These are phyloP conservation scores for Clavelina lepadiformis DNA, from an alignment of 23 tunicate species.

Conservation along the genomic window DNA sequence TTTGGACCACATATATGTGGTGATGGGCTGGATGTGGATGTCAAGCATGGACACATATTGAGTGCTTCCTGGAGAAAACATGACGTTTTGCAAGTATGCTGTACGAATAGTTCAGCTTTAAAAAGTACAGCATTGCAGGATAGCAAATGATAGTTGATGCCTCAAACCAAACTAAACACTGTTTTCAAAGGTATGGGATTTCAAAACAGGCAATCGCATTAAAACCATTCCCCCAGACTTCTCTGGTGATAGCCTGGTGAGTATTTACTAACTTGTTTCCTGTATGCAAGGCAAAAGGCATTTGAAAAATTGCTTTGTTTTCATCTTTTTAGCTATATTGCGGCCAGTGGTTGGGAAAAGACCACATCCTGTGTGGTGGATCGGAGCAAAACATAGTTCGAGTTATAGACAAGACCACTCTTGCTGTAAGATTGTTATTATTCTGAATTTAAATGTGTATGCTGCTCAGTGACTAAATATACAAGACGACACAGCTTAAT, in stretches of 20 bases:
- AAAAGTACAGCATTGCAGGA: too few relatives aligned
- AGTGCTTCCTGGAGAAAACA: constrained; percentile 91
- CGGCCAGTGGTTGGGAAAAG: constrained; percentile 81
- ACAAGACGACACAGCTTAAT: too few relatives aligned
- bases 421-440: too few relatives aligned
- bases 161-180: too few relatives aligned
- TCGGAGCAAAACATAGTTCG: constrained; percentile 60
- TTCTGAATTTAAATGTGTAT: too few relatives aligned
- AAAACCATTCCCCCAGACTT: constrained; percentile 75
- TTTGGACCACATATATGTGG: constrained; percentile 99
- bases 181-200: constrained; percentile 85
- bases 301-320: background rate
- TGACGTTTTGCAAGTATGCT: constrained; percentile 67
- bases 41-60: constrained; percentile 67
- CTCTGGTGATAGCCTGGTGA: constrained; percentile 44
- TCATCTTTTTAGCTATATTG: constrained; percentile 48
- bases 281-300: background rate
- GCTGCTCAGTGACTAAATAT: too few relatives aligned
- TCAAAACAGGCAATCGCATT: constrained; percentile 35
- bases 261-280: background rate
- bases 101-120: too few relatives aligned
- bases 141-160: too few relatives aligned
- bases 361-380: constrained; percentile 82
- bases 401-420: constrained; percentile 67
- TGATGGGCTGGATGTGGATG: constrained; percentile 84